Evolutionary conservation across 2,888 invertebrate species (phyloP), one percentile per base, ranked within the genome.

Genomic region (Aquatica leii): DNA sequence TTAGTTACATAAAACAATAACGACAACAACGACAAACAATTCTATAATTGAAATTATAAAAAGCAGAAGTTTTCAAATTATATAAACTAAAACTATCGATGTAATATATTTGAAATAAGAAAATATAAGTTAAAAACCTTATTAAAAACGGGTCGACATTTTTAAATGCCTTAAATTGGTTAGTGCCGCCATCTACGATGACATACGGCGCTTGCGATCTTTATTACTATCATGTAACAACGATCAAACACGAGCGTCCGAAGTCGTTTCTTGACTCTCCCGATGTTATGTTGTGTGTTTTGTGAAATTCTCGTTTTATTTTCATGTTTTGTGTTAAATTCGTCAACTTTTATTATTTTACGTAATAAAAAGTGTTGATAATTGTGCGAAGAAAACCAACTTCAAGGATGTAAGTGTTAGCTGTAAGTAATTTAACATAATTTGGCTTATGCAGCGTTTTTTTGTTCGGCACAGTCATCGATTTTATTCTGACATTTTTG

Each of bases 321-420:
- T 67, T 66, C 69, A 69, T 69, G 71, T 71, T 71, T 71, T 71
- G 71, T 71, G 71, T 71, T 67, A 60, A 62, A 71, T 66, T 65
- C 53, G 34, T 55, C 62, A 64, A 57, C 59, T 62, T 67, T 68
- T 67, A 58, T 66, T 68, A 65, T 69, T 67, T 68, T 66, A 15
- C 50, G 40, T 53, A 58, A 62, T 41, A 18, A 46, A 56, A 57
- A 58, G 65, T 62, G 62, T 51, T 51, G 12, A 46, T 21, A 65
- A 43, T 14, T 51, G 59, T 59, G 59, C 49, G 35, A 59, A 34
- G 34, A 37, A 37, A 46, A 6, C 54, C 11, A 31, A 35, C 40
- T 24, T 35, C 34, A 48, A 41, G 58, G 59, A 62, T 59, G 65
- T 65, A 62, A 65, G 65, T 65, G 37, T 43, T 64, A 60, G 52